Conservation (phyloP, 2,888 invertebrate genomes). For the Physocephala rufipes region DNA sequence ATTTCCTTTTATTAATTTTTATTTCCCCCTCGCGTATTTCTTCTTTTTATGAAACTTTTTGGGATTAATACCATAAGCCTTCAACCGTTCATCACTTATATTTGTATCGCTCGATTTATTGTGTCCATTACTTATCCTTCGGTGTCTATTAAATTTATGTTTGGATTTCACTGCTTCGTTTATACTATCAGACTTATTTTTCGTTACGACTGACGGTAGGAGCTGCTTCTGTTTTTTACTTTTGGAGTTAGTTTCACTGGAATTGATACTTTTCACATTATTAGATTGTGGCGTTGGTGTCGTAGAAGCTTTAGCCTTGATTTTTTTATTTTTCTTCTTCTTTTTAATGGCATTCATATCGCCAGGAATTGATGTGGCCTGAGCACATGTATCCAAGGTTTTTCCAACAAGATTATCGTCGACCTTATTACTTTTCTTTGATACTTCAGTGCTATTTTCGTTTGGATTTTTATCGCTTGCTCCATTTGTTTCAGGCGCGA, state of each 20-base stretch:
- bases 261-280: no score
- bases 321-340: conserved; percentile 31
- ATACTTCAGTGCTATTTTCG: not conserved
- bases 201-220: not conserved
- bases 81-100: conserved; percentile 80
- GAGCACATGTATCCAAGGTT: not conserved
- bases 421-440: conserved; percentile 1
- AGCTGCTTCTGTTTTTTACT: not conserved
- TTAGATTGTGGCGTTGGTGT: not conserved
- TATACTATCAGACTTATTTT: not conserved
- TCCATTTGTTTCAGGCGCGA: no score
- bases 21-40: conserved; percentile 51
- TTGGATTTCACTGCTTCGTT: conserved; percentile 23
- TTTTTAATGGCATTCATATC: conserved; percentile 32
- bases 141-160: conserved; percentile 39
- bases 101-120: conserved; percentile 29
- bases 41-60: conserved; percentile 73
- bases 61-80: conserved; percentile 92
- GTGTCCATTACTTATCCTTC: conserved; percentile 28
- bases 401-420: not conserved
- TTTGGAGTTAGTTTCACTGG: not conserved
- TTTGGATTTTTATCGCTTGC: no score
- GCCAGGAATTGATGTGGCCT: not conserved
- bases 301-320: conserved; percentile 22
- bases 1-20: conserved; percentile 32